Conservation (phyloP, 2,888 invertebrate species). For the Caenorhabditis virilis region DNA sequence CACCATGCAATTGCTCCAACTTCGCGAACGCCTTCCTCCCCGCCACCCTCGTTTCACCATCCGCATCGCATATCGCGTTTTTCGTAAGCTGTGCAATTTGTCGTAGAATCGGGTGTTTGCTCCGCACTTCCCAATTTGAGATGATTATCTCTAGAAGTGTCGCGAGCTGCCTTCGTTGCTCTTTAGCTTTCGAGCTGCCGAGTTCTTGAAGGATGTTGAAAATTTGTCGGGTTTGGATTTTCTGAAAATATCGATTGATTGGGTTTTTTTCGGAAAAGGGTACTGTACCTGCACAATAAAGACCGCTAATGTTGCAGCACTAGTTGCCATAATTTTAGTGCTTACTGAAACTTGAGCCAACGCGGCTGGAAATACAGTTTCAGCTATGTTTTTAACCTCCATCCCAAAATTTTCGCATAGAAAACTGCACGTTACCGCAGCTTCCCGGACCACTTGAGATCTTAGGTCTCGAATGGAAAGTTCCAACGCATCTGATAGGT, state of each 20-base stretch:
- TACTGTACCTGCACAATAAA: conserved; percentile 29
- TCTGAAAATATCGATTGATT: conserved; percentile 7
- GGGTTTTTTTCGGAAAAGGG: neutral
- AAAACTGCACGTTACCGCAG: conserved; percentile 28
- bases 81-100: conserved; percentile 9
- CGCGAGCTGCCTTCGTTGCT: conserved; percentile 15
- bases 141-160: conserved; percentile 13
- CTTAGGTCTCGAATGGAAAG: conserved; percentile 23
- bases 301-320: conserved; percentile 20
- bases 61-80: conserved; percentile 25
- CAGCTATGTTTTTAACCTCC: conserved; percentile 17
- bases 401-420: conserved; percentile 24
- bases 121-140: conserved; percentile 12
- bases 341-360: conserved; percentile 13
- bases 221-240: conserved; percentile 28
- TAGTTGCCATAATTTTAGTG: conserved; percentile 29
- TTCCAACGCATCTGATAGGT: conserved; percentile 23
- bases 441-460: conserved; percentile 29
- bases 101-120: conserved; percentile 16
- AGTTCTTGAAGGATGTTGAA: conserved; percentile 10
- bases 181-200: conserved; percentile 6
- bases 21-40: conserved; percentile 27
- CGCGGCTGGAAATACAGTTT: conserved; percentile 16
- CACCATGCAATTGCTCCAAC: conserved; percentile 18
- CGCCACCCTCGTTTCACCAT: conserved; percentile 29